phyloP scores from a whole-genome alignment of 2,888 invertebrate species.

The Drosophila longiperda region DNA sequence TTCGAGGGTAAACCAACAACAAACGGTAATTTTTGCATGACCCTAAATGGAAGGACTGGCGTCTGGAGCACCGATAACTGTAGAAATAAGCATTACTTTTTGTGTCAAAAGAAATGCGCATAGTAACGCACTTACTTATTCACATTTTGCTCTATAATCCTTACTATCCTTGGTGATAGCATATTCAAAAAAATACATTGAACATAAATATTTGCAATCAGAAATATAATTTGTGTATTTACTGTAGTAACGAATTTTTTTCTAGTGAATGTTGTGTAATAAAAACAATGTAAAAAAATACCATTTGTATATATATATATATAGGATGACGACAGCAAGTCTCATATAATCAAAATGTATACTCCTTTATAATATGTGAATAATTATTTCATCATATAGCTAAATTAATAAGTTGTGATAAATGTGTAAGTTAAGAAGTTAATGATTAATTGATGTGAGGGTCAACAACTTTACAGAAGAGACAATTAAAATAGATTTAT shows the following conservation, averaged over 20 bases:
- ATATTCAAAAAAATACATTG: not conserved
- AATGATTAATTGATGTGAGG: not conserved
- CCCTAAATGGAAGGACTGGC: not conserved
- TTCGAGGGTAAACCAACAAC: not conserved
- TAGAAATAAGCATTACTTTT: not conserved
- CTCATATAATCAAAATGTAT: not conserved
- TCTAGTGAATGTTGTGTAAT: not conserved
- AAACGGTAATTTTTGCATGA: not conserved
- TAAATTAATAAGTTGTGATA: slow-evolving; percentile 40
- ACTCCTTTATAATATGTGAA: not conserved
- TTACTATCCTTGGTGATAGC: not conserved
- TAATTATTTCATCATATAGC: slow-evolving; percentile 5
- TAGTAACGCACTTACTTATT: not conserved
- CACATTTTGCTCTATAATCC: not conserved
- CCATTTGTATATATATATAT: no score
- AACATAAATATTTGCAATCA: not conserved
- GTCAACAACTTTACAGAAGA: no score
- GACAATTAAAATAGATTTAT: no score
- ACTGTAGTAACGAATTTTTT: not conserved
- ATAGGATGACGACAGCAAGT: no score
- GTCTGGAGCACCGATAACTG: not conserved
- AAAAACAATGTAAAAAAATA: not conserved
- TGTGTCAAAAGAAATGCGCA: not conserved
- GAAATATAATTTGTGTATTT: not conserved
- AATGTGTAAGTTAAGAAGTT: not conserved